Evolutionary conservation across 2,113 vertebrate species (phyloP).

Genomic region (Eclectus roratus): DNA sequence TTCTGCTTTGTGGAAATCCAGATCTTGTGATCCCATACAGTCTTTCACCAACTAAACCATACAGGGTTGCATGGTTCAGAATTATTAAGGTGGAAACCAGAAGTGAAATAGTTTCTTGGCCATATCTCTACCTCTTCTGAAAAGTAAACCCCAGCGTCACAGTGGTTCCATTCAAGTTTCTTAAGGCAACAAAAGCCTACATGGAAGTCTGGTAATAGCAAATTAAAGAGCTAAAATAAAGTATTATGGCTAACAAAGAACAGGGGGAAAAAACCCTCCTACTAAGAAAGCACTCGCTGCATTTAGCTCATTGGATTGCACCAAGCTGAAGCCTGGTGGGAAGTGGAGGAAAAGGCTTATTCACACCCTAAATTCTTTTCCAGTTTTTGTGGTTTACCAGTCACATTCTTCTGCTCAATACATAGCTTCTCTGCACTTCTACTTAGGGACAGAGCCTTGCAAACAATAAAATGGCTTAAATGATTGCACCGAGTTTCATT

Average conservation of each 20-base stretch:
- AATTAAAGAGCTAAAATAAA: not conserved
- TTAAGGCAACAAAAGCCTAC: not conserved
- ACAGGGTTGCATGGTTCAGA: not conserved
- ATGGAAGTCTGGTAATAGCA: not conserved
- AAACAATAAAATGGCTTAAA: not conserved
- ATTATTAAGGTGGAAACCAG: not conserved
- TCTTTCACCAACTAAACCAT: not conserved
- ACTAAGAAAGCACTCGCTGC: not conserved
- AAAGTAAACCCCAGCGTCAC: not conserved
- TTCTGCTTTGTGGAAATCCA: not conserved
- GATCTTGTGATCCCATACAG: not conserved
- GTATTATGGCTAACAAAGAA: not conserved
- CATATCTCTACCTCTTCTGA: not conserved
- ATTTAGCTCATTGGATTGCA: not conserved
- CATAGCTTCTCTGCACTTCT: not conserved
- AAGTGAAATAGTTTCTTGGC: not conserved
- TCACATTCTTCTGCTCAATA: not conserved
- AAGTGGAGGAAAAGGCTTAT: not conserved
- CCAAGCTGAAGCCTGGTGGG: not conserved
- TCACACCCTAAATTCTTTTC: not conserved
- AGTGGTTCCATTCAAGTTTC: not conserved
- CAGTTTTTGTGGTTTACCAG: not conserved
- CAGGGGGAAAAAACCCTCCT: accelerated
- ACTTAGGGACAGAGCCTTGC: not conserved
- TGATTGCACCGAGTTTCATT: not conserved